These are phyloP conservation scores for Pseudonaja textilis DNA, from an alignment of 2,113 vertebrate species.

Conservation along the genomic window DNA sequence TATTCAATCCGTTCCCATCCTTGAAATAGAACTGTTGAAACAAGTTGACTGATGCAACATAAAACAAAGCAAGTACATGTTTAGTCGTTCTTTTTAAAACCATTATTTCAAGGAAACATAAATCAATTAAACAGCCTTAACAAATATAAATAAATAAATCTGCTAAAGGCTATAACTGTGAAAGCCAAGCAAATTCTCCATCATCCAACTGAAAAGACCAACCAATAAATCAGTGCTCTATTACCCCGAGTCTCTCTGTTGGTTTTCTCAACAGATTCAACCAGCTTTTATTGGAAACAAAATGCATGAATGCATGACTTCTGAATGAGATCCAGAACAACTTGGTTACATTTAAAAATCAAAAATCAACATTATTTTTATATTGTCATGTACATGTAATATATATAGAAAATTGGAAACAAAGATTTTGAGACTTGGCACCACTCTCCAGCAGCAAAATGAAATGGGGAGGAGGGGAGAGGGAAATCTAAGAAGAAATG, in stretches of 20 bases:
- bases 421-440: not conserved
- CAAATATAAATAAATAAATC: not conserved
- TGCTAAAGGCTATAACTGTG: not conserved
- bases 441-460: not conserved
- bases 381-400: not conserved
- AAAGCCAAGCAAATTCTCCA: not conserved
- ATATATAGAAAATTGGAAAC: not conserved
- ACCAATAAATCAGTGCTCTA: not conserved
- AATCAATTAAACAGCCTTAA: not conserved
- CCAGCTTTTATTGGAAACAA: not conserved
- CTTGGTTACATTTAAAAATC: not conserved
- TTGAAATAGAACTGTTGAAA: not conserved
- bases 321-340: not conserved
- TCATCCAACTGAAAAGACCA: not conserved
- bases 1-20: not conserved
- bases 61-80: not conserved
- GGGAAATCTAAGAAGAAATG: not conserved
- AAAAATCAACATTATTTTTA: not conserved
- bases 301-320: not conserved
- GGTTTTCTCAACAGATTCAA: not conserved
- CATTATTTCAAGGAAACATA: not conserved
- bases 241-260: not conserved
- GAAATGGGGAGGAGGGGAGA: not conserved
- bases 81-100: not conserved
- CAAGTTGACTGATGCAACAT: not conserved